Conservation (phyloP, 2,797 vertebrate species). For the Fringilla coelebs region DNA sequence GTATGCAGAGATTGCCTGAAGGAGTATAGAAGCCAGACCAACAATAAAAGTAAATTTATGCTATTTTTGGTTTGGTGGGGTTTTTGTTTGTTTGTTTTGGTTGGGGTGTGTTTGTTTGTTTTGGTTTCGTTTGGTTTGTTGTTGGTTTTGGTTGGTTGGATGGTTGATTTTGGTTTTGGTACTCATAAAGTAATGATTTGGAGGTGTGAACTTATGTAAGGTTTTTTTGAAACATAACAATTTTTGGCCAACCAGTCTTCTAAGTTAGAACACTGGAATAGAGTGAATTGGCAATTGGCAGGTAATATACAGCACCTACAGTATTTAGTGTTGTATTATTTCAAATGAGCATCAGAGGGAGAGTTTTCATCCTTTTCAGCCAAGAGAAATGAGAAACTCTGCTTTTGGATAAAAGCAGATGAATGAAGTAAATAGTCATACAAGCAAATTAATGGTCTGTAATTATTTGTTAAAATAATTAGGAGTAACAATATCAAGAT, state of each 20-base stretch:
- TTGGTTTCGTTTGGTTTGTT: background rate
- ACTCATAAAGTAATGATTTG: background rate
- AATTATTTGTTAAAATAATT: background rate
- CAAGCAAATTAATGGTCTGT: background rate
- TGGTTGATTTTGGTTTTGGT: background rate
- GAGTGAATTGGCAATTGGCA: background rate
- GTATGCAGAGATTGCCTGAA: background rate
- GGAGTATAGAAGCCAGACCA: background rate
- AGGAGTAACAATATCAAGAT: background rate
- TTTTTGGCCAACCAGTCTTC: background rate
- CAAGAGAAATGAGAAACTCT: background rate
- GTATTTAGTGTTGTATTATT: background rate
- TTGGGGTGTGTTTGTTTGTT: background rate
- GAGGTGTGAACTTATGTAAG: background rate
- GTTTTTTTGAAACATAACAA: background rate
- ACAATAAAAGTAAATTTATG: background rate
- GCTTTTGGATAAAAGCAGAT: background rate
- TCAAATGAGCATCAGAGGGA: background rate
- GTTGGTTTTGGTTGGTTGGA: background rate
- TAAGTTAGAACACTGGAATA: background rate
- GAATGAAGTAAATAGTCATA: background rate
- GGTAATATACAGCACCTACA: background rate
- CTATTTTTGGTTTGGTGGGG: accelerated
- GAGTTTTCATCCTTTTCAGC: background rate
- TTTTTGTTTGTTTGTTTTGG: background rate